Conservation (phyloP, 2,797 vertebrate species). For the Gastrophryne carolinensis region DNA sequence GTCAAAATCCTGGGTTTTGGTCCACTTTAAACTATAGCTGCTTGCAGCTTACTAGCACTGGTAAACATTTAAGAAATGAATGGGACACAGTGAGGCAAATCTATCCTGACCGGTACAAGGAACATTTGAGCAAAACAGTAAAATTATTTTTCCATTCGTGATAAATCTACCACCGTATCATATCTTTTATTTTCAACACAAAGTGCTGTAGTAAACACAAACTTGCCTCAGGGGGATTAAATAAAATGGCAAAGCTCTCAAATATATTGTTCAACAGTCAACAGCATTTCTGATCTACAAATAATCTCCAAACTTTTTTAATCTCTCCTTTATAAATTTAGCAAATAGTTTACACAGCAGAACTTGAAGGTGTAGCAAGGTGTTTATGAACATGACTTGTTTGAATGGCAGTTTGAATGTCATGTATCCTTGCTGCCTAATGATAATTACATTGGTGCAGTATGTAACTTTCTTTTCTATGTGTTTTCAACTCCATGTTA, state of each 20-base stretch:
- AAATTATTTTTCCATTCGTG: no score
- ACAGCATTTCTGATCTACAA: background rate
- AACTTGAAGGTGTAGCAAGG: conserved; percentile 29
- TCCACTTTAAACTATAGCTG: no score
- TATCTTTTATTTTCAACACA: no score
- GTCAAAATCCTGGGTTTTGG: no score
- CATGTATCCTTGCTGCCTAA: conserved; percentile 9
- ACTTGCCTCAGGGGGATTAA: background rate
- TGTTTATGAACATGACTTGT: conserved; percentile 31
- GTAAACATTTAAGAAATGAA: no score
- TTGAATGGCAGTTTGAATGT: conserved; percentile 22
- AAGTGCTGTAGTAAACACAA: background rate
- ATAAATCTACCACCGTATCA: no score
- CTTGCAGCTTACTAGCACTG: no score
- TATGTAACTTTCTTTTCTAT: no score
- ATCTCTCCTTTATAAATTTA: conserved; percentile 8
- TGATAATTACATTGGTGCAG: conserved; percentile 19
- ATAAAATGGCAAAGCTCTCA: background rate
- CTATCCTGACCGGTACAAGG: no score
- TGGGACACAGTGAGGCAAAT: no score
- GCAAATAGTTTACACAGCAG: conserved; percentile 22
- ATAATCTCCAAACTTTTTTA: background rate
- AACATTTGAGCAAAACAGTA: no score
- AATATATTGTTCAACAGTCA: background rate
- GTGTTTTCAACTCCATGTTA: no score